Percentiles rank a stretch among this genome's conserved stretches.
phyloP scores from a whole-genome alignment of 1,140 invertebrate species.

The Drosophila baimaii region DNA sequence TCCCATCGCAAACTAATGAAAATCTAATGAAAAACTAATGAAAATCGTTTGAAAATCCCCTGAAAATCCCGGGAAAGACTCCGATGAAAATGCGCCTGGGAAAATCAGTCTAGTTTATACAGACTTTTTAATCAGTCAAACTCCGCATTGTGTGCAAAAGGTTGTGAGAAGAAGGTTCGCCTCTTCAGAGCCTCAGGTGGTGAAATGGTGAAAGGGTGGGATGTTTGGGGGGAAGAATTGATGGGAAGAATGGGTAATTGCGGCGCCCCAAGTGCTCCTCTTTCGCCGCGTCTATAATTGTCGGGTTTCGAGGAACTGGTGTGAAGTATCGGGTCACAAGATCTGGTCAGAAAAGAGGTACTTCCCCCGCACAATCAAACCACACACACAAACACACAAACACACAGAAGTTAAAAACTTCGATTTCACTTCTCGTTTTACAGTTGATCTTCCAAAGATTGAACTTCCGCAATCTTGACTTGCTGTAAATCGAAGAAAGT shows the following conservation, averaged over 20 bases:
- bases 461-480: constrained; percentile 22
- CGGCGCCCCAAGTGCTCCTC: constrained; percentile 9
- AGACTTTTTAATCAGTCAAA: constrained; percentile 20
- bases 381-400: no score
- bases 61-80: constrained; percentile 4
- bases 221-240: not conserved
- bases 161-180: constrained; percentile 35
- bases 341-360: constrained; percentile 18
- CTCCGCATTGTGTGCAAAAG: constrained; percentile 49
- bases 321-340: constrained; percentile 20
- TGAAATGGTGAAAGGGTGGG: constrained; percentile 26
- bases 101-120: constrained; percentile 17
- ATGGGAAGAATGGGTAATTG: constrained; percentile 25
- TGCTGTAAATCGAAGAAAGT: constrained; percentile 20
- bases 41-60: not conserved
- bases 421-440: constrained; percentile 33
- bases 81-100: constrained; percentile 22
- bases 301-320: constrained; percentile 31
- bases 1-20: constrained; percentile 8
- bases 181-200: not conserved
- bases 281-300: constrained; percentile 15
- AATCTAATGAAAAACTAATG: constrained; percentile 1
- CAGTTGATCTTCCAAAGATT: constrained; percentile 9
- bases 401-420: constrained; percentile 16
- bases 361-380: constrained; percentile 26